A percentile compares a stretch with the other conserved stretches of the same genome.
Evolutionary conservation across 2,113 vertebrate genomes (phyloP).

Genomic region (Clupea harengus): DNA sequence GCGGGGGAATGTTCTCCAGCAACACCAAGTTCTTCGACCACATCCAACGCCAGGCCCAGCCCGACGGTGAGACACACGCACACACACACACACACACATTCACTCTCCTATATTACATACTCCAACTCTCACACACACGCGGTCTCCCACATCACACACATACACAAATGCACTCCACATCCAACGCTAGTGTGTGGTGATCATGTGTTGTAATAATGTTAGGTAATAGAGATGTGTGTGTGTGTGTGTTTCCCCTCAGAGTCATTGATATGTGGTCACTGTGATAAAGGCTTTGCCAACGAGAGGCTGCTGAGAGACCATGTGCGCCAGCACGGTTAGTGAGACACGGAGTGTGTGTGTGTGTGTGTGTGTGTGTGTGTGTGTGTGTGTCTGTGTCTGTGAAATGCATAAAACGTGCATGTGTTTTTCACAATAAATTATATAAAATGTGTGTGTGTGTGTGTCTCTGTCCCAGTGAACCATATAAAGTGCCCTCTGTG

Average conservation of each 20-base stretch:
- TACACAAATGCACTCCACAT: background rate
- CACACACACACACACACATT: background rate
- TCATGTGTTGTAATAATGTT: background rate
- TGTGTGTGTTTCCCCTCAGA: slow-evolving; percentile 53
- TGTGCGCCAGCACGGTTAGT: slow-evolving; percentile 63
- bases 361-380: background rate
- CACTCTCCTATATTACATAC: no score
- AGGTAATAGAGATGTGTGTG: background rate
- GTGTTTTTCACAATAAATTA: background rate
- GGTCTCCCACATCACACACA: background rate
- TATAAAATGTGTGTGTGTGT: background rate
- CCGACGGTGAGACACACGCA: slow-evolving; percentile 61
- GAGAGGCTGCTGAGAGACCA: slow-evolving; percentile 72
- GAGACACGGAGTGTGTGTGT: background rate
- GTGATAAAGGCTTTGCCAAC: slow-evolving; percentile 71
- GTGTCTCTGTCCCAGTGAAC: slow-evolving; percentile 51
- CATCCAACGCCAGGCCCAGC: slow-evolving; percentile 69
- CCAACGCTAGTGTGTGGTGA: background rate
- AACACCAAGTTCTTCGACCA: slow-evolving; percentile 74
- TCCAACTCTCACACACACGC: no score
- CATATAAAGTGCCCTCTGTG: slow-evolving; percentile 66
- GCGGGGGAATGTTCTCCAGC: slow-evolving; percentile 74
- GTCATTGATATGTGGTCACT: slow-evolving; percentile 71
- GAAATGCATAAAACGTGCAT: background rate
- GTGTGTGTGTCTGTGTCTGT: slow-evolving; percentile 14